Percentiles rank a stretch among this genome's conserved stretches.
These are phyloP conservation scores for Isurus oxyrinchus DNA, from an alignment of 2,113 vertebrate genomes.

Conservation along the genomic window DNA sequence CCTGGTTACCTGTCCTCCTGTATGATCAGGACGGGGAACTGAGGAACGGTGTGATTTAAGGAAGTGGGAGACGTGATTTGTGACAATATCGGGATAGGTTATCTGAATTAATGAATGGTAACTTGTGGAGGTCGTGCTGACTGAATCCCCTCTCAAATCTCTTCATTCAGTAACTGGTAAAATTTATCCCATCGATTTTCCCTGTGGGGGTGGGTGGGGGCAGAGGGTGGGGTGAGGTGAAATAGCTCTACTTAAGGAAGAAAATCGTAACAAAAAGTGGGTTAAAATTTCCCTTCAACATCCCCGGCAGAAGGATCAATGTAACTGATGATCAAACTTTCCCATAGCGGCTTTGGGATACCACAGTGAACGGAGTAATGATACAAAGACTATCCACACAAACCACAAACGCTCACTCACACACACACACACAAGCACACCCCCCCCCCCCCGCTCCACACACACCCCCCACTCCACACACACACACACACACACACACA, in stretches of 20 bases:
- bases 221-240: too few relatives aligned
- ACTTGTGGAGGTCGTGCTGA: too few relatives aligned
- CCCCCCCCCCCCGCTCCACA: too few relatives aligned
- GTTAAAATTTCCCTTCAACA: not conserved
- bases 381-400: not conserved
- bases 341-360: not conserved
- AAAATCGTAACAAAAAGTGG: not conserved
- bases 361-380: not conserved
- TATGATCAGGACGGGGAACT: too few relatives aligned
- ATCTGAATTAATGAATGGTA: not conserved
- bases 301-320: not conserved
- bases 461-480: too few relatives aligned
- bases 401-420: fast-evolving
- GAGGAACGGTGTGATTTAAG: not conserved
- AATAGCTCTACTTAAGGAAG: not conserved
- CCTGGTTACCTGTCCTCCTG: too few relatives aligned
- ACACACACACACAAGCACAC: too few relatives aligned
- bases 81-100: not conserved
- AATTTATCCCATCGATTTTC: not conserved
- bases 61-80: not conserved
- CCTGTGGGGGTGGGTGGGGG: not conserved
- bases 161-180: not conserved
- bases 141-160: not conserved
- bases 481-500: too few relatives aligned
- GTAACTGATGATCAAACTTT: not conserved